Conservation (phyloP, 2,888 invertebrate genomes). For the Reticulitermes lucifugus region DNA sequence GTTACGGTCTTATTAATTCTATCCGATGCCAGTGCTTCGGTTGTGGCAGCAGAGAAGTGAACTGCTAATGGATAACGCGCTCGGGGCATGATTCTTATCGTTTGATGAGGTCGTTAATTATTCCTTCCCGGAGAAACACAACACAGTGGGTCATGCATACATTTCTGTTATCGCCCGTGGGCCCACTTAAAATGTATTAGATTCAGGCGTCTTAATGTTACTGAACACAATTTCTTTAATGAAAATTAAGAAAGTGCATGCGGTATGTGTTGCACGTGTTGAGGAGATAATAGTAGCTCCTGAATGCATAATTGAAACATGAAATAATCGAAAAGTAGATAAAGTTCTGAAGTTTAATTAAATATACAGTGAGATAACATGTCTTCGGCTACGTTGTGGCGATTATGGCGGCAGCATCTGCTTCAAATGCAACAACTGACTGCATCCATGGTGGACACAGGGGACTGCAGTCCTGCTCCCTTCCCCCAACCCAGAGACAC, state of each 20-base stretch:
- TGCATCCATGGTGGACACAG: too few relatives aligned
- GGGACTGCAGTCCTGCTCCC: too few relatives aligned
- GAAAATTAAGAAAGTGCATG: background rate
- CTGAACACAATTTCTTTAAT: background rate
- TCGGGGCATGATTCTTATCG: background rate
- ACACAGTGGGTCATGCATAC: background rate
- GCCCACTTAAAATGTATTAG: slow-evolving; percentile 1
- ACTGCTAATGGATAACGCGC: background rate
- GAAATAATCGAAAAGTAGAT: too few relatives aligned
- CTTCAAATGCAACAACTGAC: too few relatives aligned
- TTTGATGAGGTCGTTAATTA: background rate
- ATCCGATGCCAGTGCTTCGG: background rate
- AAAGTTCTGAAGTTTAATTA: too few relatives aligned
- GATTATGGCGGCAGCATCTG: too few relatives aligned
- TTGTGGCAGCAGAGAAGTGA: background rate
- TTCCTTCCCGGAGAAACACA: background rate
- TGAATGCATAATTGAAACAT: too few relatives aligned
- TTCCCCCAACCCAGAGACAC: too few relatives aligned
- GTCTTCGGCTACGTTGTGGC: too few relatives aligned
- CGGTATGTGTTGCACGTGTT: background rate
- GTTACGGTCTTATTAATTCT: background rate
- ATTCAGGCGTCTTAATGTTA: background rate
- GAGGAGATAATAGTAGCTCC: background rate
- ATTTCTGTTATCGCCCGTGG: background rate
- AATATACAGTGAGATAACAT: too few relatives aligned